Percentiles rank a stretch among this genome's conserved stretches.
Conservation (phyloP, 2,888 invertebrate genomes). For the Microctonus hyperodae region DNA sequence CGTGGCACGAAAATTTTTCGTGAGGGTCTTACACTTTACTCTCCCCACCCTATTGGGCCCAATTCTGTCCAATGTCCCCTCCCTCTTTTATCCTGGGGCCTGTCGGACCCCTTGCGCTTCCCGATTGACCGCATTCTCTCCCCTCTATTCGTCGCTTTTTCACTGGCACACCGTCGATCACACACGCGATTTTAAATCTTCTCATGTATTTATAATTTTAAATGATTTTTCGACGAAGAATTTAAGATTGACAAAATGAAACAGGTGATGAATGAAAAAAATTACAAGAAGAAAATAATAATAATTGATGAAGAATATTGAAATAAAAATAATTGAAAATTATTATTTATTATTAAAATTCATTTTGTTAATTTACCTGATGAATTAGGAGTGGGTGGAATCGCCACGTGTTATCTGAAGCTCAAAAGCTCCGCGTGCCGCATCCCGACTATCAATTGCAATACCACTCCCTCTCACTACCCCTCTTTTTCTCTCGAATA, state of each 20-base stretch:
- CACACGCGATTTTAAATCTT: conserved; percentile 4
- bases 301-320: too few relatives aligned
- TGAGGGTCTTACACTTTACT: conserved; percentile 12
- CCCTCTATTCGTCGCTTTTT: conserved; percentile 41
- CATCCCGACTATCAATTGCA: conserved; percentile 57
- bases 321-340: neutral
- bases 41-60: neutral
- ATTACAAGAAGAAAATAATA: too few relatives aligned
- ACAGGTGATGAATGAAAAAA: too few relatives aligned
- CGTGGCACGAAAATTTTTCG: conserved; percentile 51
- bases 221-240: neutral
- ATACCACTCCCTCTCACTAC: conserved; percentile 37
- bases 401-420: conserved; percentile 62
- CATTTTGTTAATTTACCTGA: conserved; percentile 53
- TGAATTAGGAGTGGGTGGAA: conserved; percentile 56
- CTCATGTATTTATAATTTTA: conserved; percentile 4
- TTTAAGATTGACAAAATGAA: neutral
- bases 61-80: neutral
- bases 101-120: conserved; percentile 35
- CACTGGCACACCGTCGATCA: conserved; percentile 6
- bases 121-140: conserved; percentile 60
- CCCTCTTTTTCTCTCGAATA: conserved; percentile 27
- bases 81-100: too few relatives aligned
- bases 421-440: conserved; percentile 57
- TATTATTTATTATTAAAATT: neutral